These are phyloP conservation scores for Poeciliopsis gracilis DNA, from an alignment of 2,797 vertebrate genomes.

Conservation along the genomic window DNA sequence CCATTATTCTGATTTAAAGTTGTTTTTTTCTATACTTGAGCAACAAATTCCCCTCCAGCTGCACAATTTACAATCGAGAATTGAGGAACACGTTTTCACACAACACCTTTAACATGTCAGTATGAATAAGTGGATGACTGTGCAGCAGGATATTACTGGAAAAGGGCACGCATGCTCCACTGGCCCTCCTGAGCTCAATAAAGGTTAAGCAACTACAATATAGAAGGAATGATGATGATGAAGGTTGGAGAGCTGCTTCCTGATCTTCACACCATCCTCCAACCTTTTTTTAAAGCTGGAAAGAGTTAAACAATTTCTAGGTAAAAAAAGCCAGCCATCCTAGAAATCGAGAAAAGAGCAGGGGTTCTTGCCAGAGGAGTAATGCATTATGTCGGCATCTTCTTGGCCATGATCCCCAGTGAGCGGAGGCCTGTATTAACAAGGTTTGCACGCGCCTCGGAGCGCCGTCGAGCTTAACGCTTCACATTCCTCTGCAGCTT, in stretches of 20 bases:
- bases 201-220: conserved; percentile 36
- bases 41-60: neutral
- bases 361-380: conserved; percentile 44
- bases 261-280: neutral
- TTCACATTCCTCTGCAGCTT: conserved; percentile 67
- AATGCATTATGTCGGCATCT: conserved; percentile 43
- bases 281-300: neutral
- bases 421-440: conserved; percentile 67
- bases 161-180: conserved; percentile 5
- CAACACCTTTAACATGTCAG: conserved; percentile 1
- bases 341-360: conserved; percentile 16
- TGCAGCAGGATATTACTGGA: conserved; percentile 18
- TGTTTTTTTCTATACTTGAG: neutral
- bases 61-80: neutral
- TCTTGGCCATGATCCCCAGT: conserved; percentile 51
- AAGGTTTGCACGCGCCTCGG: conserved; percentile 60
- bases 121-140: conserved; percentile 15
- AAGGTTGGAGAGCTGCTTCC: conserved; percentile 1
- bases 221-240: neutral
- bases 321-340: conserved; percentile 23
- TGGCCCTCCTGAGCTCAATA: conserved; percentile 6
- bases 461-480: conserved; percentile 49
- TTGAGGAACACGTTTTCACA: neutral
- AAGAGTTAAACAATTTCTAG: conserved; percentile 20
- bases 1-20: neutral